A percentile compares a stretch with the other conserved stretches of the same genome.
phyloP scores from a whole-genome alignment of 1,140 invertebrate species.

The Chlorops oryzae region DNA sequence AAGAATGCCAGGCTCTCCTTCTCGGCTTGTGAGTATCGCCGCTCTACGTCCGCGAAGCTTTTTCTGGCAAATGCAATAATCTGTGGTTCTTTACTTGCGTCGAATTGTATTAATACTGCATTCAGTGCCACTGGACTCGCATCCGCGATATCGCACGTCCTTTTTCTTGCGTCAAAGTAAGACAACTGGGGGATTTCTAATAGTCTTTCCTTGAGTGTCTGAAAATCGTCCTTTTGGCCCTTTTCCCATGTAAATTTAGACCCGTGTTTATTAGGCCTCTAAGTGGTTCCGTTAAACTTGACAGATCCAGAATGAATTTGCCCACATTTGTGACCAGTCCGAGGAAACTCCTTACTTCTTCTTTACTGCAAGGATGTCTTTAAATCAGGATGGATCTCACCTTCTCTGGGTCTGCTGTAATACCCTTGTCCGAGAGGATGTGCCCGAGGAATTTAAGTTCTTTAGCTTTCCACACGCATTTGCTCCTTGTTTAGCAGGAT shows the following conservation, averaged over 20 bases:
- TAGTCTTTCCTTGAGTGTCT: constrained; percentile 17
- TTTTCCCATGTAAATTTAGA: constrained; percentile 15
- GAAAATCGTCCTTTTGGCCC: constrained; percentile 13
- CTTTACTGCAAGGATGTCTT: too few relatives aligned
- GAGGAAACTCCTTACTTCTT: too few relatives aligned
- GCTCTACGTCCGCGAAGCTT: constrained; percentile 36
- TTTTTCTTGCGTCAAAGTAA: constrained; percentile 38
- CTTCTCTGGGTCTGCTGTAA: too few relatives aligned
- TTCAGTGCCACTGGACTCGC: constrained; percentile 48
- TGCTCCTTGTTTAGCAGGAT: too few relatives aligned
- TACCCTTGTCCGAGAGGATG: too few relatives aligned
- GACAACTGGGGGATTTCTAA: constrained; percentile 12
- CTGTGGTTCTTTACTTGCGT: constrained; percentile 13
- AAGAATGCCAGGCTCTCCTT: constrained; percentile 34
- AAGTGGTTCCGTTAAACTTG: too few relatives aligned
- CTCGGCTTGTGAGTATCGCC: constrained; percentile 45
- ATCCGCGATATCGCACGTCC: too few relatives aligned
- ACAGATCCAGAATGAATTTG: too few relatives aligned
- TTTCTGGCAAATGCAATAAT: constrained; percentile 18
- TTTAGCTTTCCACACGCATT: too few relatives aligned
- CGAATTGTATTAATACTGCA: constrained; percentile 17
- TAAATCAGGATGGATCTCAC: too few relatives aligned
- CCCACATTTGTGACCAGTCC: too few relatives aligned
- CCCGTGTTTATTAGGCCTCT: constrained; percentile 10
- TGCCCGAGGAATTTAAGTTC: too few relatives aligned